Conservation (phyloP, 2,888 invertebrate species). For the Eristalis tenax region DNA sequence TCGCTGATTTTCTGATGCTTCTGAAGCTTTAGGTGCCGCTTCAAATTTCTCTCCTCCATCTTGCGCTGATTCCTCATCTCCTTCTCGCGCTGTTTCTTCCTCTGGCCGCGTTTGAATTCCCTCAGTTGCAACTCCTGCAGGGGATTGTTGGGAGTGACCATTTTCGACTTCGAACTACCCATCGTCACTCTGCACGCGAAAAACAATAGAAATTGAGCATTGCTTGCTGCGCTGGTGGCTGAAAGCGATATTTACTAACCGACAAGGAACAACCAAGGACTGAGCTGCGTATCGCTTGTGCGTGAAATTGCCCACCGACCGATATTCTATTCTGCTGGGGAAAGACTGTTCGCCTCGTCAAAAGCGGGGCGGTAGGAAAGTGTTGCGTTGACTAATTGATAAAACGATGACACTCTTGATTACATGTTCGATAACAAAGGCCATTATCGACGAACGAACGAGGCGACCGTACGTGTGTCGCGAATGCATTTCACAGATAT, state of each 20-base stretch:
- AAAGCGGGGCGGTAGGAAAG: constrained; percentile 26
- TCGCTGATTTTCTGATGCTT: constrained; percentile 40
- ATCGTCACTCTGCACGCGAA: constrained; percentile 68
- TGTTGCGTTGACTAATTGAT: constrained; percentile 57
- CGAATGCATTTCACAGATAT: constrained; percentile 46
- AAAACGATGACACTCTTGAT: constrained; percentile 65
- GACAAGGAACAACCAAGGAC: constrained; percentile 29
- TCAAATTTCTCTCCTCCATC: constrained; percentile 76
- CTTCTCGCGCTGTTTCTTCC: constrained; percentile 75
- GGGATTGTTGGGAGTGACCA: constrained; percentile 76
- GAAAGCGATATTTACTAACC: constrained; percentile 12
- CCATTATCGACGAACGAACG: constrained; percentile 58
- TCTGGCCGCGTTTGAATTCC: constrained; percentile 73
- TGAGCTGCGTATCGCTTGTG: not conserved
- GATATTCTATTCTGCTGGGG: constrained; percentile 17
- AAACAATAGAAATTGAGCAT: not conserved
- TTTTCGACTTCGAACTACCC: constrained; percentile 79
- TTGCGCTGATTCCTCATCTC: constrained; percentile 76
- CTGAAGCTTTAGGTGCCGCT: constrained; percentile 73
- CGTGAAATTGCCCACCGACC: not conserved
- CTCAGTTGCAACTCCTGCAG: constrained; percentile 76
- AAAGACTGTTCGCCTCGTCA: constrained; percentile 19
- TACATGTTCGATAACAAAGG: constrained; percentile 60
- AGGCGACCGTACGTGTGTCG: constrained; percentile 15
- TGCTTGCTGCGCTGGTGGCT: not conserved